These are phyloP conservation scores for Steinernema carpocapsae DNA, from an alignment of 2,888 invertebrate species.

Conservation along the genomic window DNA sequence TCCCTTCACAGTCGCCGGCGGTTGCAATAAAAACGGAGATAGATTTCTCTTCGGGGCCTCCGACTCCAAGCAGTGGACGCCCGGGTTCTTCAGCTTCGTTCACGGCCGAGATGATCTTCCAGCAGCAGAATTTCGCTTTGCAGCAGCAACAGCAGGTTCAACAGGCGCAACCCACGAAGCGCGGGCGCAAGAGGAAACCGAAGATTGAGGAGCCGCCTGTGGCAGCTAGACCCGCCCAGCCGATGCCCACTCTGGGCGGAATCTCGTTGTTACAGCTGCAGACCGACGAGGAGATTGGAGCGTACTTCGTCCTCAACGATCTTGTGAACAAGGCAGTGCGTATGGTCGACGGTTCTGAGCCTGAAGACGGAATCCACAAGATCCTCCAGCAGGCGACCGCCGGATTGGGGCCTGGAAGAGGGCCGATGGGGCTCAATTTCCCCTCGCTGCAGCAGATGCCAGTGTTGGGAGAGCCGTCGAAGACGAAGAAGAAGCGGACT, in stretches of 20 bases:
- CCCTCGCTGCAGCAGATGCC: constrained; percentile 27
- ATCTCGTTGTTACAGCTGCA: constrained; percentile 1
- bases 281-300: constrained; percentile 12
- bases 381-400: constrained; percentile 7
- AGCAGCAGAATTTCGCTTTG: neutral
- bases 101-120: constrained; percentile 18
- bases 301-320: constrained; percentile 6
- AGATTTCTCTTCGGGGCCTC: constrained; percentile 28
- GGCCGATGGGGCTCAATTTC: neutral
- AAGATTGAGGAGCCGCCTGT: constrained; percentile 31
- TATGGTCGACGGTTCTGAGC: constrained; percentile 2
- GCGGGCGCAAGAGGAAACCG: constrained; percentile 49
- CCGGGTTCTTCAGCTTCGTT: constrained; percentile 39
- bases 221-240: neutral
- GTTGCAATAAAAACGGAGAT: neutral
- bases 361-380: constrained; percentile 12
- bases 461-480: constrained; percentile 44
- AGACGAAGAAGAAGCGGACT: constrained; percentile 60
- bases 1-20: constrained; percentile 3
- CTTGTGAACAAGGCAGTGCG: neutral
- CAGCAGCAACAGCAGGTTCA: constrained; percentile 14
- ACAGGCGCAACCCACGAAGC: constrained; percentile 39
- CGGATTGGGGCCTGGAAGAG: neutral
- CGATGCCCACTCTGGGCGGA: neutral
- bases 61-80: constrained; percentile 36